Evolutionary conservation across 30 jellyfish, hydroid and myxozoan genomes (phyloP), one percentile per base, ranked within the genome.

Genomic region (Calvadosia cruxmelitensis): DNA sequence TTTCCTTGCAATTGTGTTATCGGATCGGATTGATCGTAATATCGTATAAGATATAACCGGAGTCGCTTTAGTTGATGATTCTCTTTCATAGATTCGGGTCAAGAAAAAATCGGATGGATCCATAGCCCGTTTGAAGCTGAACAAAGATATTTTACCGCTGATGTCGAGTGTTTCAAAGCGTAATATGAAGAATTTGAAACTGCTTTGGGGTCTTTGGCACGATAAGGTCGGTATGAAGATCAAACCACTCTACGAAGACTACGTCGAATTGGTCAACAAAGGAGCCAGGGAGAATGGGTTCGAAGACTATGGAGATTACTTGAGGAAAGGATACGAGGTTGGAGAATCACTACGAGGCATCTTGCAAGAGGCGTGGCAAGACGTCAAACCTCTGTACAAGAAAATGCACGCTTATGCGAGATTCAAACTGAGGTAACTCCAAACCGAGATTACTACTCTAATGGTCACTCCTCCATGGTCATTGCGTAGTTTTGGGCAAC

Each of bases 151-250:
- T 13, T 76, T 86, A 20, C 94, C 92, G 3, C 64, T 79, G 0
- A 78, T 86, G 94, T 68, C 67, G 29, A 64, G 53, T 29, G 96
- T 86, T 12, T 32, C 61, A 26, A 57, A 50, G 52, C 75, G 49
- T 3, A 68, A 65, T 10, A 65, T 86, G 33, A 69, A 74, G 15
- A 72, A 68, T 20, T 5, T 86, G 31, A 48, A 70, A 49, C 78
- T 93, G 94, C 86, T 84, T 7, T 86, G 96, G 96, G 53, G 29
- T n/a, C 68, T 65, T 67, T 86, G 96, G 96, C 76, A 93, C 1
- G 68, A 74, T 27, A 84, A 69, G 25, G 96, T 86, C 3, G 96
- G 96, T 2, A 63, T 78, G 31, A 79, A 66, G 29, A 64, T 78
- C 27, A 83, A 84, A 26, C 94, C 92, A 15, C 65, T 64, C 3